Base-by-base conservation (phyloP, 30 jellyfish, hydroid and myxozoan species). In the Turritopsis rubra region DNA sequence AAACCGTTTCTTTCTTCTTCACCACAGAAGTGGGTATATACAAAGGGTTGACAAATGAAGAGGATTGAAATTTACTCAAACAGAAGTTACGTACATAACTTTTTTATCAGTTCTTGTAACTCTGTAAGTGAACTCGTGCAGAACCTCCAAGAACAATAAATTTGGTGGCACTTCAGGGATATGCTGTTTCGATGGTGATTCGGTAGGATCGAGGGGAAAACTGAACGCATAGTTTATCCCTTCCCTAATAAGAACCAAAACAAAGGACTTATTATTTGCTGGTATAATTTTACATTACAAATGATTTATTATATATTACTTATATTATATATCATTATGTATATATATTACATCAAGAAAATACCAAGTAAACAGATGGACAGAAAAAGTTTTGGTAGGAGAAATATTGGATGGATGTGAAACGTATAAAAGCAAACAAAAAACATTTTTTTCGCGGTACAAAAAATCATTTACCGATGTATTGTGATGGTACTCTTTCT, bases 81-180 rank as follows among this genome's bases (percentile, higher is more conserved):
- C 72, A 17, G 18, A 1, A 1, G 70, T 16, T 16, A 29, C 29
- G 19, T 71, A 81, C 79, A 71, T 13, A 79, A 28, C 98, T 22
- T 80, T 81, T 52, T 95, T 80, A 73, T 91, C 98, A 52, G 71
- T 90, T 17, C 75, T 86, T 1, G 88, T 89, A 22, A 91, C 83
- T 54, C 96, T 87, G 79, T 83, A 91, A 25, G 92, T 80, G 75
- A 91, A 84, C 68, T 91, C 98, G 72, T 91, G 92, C 65, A 91
- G 31, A 19, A 91, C 87, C 81, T 91, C 98, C 21, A 91, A 86
- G 82, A 91, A 91, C 0, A 89, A 83, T 21, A 91, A 72, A 87
- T 91, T 91, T 41, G 78, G 84, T 19, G 95, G 96, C 25, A 81
- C 75, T n/a, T 31, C 70, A 18, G 72, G 16, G 18, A n/a, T 28